Evolutionary conservation across 1,140 invertebrate genomes (phyloP).

Genomic region (Orchestia grillus): DNA sequence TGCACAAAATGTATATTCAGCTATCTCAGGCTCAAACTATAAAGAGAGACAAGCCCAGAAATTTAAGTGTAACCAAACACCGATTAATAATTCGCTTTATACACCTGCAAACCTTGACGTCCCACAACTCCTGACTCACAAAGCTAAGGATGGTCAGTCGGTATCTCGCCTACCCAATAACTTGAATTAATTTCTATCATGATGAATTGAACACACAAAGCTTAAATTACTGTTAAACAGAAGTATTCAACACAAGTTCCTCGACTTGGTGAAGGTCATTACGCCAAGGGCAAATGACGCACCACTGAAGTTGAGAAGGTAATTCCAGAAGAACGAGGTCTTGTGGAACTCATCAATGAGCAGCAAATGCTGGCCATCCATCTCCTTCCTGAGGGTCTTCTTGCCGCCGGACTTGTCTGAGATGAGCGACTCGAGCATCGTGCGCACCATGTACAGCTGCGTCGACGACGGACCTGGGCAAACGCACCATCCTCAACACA

Average conservation of each 20-base stretch:
- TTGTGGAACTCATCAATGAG: constrained; percentile 97
- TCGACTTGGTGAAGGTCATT: neutral
- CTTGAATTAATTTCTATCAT: neutral
- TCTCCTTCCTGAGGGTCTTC: constrained; percentile 93
- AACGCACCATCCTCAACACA: no score
- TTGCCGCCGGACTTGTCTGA: constrained; percentile 97
- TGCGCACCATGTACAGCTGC: constrained; percentile 98
- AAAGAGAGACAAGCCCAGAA: no score
- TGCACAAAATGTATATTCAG: neutral
- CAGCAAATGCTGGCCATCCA: constrained; percentile 91
- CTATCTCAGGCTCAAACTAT: no score
- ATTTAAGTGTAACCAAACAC: no score
- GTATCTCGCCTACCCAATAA: neutral
- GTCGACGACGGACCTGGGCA: constrained; percentile 85
- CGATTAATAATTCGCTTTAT: no score
- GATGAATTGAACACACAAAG: neutral
- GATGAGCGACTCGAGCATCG: constrained; percentile 97
- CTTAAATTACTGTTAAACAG: neutral
- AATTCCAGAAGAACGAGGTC: constrained; percentile 96
- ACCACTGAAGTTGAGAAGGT: constrained; percentile 88
- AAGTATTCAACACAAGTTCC: neutral
- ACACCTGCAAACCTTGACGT: no score
- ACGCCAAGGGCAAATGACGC: neutral
- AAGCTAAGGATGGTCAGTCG: neutral
- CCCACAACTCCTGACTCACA: neutral